Percentiles rank a stretch among this genome's conserved stretches.
phyloP scores from a whole-genome alignment of 37 sponge, comb jelly and placozoan genomes.

The Axinella damicornis region DNA sequence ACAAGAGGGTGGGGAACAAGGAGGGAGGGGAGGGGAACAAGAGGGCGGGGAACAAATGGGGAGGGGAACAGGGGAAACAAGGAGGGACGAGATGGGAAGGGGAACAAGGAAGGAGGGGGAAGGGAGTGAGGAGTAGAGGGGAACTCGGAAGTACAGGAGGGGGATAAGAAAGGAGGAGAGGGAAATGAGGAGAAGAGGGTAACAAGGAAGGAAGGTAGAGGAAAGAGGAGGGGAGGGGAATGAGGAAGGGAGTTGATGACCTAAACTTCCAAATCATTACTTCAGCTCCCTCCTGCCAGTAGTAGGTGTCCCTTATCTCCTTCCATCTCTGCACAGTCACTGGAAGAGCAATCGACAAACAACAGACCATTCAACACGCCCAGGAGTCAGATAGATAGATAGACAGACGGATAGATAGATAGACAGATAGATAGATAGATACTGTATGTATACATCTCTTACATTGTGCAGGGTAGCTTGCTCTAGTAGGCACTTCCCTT shows the following conservation, averaged over 20 bases:
- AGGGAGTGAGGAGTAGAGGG: too few species aligned
- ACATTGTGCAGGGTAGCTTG: neutral
- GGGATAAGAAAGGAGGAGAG: too few species aligned
- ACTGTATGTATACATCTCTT: too few species aligned
- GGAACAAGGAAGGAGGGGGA: neutral
- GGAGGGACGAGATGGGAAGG: neutral
- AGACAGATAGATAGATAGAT: too few species aligned
- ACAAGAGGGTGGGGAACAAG: neutral
- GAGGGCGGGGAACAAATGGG: neutral
- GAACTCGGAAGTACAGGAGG: too few species aligned
- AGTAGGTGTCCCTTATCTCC: neutral
- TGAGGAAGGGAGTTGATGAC: too few species aligned
- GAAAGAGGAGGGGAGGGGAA: neutral
- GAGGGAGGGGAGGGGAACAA: neutral
- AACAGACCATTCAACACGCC: neutral
- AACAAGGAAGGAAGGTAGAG: constrained; percentile 7
- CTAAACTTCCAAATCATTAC: neutral
- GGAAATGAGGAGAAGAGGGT: constrained; percentile 13
- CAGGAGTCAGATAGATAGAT: too few species aligned
- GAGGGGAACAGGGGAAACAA: too few species aligned
- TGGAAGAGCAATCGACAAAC: neutral
- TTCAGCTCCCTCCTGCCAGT: neutral
- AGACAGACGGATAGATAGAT: too few species aligned
- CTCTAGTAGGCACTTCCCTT: neutral
- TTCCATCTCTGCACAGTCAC: neutral